Conservation (phyloP, 2,113 vertebrate species). For the Tetrax tetrax region DNA sequence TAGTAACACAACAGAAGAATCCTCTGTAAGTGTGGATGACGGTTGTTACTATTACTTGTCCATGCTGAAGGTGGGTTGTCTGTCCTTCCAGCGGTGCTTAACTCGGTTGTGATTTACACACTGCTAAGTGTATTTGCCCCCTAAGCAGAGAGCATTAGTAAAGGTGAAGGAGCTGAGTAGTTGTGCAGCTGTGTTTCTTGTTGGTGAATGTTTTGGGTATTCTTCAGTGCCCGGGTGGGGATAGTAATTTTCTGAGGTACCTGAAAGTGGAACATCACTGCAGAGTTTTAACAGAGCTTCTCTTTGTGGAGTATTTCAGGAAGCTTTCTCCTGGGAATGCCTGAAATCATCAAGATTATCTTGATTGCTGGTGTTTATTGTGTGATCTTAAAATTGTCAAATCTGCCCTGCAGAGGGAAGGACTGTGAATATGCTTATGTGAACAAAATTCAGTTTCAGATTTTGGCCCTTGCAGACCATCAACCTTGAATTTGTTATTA, state of each 20-base stretch:
- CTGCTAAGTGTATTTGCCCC: background rate
- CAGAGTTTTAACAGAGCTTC: background rate
- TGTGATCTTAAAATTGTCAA: background rate
- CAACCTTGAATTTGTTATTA: background rate
- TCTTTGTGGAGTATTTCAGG: conserved; percentile 27
- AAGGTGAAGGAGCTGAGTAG: background rate
- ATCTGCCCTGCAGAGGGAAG: background rate
- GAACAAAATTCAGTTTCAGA: background rate
- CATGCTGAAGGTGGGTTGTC: background rate
- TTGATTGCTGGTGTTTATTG: conserved; percentile 44
- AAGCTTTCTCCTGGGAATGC: background rate
- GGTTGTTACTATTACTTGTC: background rate
- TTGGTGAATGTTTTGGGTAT: background rate
- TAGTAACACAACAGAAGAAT: background rate
- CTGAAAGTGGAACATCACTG: background rate
- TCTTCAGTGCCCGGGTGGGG: background rate
- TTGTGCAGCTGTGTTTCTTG: background rate
- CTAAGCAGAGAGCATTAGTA: background rate
- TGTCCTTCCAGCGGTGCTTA: background rate
- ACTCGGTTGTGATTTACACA: background rate
- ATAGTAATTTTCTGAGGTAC: background rate
- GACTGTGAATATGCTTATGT: background rate
- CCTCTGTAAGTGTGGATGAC: background rate
- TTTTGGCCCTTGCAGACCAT: background rate
- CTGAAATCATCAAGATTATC: conserved; percentile 8